Conservation (phyloP, 1,140 invertebrate genomes). For the Thaumetopoea pityocampa region DNA sequence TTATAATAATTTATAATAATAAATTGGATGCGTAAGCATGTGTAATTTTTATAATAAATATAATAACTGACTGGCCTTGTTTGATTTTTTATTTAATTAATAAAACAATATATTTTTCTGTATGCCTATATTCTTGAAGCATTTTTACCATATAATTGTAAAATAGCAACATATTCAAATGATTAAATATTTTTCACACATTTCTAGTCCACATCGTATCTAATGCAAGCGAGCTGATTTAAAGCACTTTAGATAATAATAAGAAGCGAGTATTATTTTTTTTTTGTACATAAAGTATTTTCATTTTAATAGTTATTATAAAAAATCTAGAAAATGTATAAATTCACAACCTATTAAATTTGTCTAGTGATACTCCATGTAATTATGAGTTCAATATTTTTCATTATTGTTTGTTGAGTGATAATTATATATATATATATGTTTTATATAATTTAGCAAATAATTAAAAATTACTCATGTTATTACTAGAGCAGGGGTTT, state of each 20-base stretch:
- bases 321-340: conserved; percentile 73
- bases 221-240: conserved; percentile 31
- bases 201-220: too few relatives aligned
- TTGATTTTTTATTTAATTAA: too few relatives aligned
- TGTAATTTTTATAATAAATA: too few relatives aligned
- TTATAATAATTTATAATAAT: too few relatives aligned
- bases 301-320: conserved; percentile 43
- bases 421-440: conserved; percentile 11
- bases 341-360: conserved; percentile 73
- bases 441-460: conserved; percentile 9
- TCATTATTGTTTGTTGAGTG: conserved; percentile 18
- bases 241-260: conserved; percentile 19
- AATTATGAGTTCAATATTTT: conserved; percentile 15
- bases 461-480: conserved; percentile 15
- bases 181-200: too few relatives aligned
- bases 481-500: conserved; percentile 36
- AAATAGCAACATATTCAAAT: too few relatives aligned
- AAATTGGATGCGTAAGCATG: too few relatives aligned
- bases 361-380: conserved; percentile 46
- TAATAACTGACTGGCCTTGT: too few relatives aligned
- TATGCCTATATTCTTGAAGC: too few relatives aligned
- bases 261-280: conserved; percentile 29
- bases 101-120: too few relatives aligned
- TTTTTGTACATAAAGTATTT: conserved; percentile 36
- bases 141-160: too few relatives aligned